These are phyloP conservation scores for Suillia variegata DNA, from an alignment of 2,888 invertebrate species.

Conservation along the genomic window DNA sequence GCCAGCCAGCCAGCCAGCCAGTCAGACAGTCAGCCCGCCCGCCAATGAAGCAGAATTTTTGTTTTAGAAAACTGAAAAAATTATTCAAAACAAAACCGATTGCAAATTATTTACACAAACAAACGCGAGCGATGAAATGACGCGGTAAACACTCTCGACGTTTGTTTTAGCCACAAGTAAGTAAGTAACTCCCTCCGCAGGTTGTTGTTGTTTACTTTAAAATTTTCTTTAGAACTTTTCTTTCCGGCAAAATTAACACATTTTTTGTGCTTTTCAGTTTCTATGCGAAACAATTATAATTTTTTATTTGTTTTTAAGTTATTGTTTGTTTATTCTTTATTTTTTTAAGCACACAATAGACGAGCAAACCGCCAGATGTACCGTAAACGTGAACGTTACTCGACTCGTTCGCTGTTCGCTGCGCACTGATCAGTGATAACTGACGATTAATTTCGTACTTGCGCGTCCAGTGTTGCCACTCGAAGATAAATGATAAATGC, in stretches of 20 bases:
- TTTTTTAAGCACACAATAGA: neutral
- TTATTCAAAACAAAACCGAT: neutral
- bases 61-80: neutral
- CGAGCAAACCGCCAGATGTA: neutral
- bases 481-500: too few relatives aligned
- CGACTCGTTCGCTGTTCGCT: neutral
- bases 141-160: neutral
- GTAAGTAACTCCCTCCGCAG: too few relatives aligned
- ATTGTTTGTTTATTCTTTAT: too few relatives aligned
- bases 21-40: neutral
- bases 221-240: neutral
- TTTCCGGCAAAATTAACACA: too few relatives aligned
- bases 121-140: neutral
- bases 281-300: neutral
- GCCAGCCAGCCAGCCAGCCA: too few relatives aligned
- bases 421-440: neutral
- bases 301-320: neutral
- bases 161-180: neutral
- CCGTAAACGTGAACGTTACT: too few relatives aligned
- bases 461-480: too few relatives aligned
- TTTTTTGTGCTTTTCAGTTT: neutral
- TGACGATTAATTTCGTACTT: too few relatives aligned
- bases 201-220: constrained; percentile 19
- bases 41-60: neutral
- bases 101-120: neutral